phyloP scores from a whole-genome alignment of 1,140 invertebrate genomes.

The Andrena cerasifolii region DNA sequence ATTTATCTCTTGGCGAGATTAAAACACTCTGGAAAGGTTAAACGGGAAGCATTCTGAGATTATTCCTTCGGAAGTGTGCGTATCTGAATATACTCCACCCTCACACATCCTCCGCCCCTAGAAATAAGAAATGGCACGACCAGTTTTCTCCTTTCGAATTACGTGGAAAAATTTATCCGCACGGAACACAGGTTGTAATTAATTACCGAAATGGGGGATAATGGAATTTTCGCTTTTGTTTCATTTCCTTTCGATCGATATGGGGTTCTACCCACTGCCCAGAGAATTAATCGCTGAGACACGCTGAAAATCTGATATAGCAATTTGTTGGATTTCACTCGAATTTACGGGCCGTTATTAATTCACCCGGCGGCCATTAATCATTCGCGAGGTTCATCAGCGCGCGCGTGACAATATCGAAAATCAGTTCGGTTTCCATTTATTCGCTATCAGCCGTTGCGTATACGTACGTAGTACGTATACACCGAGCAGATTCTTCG shows the following conservation, averaged over 20 bases:
- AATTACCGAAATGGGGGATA: neutral
- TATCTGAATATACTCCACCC: neutral
- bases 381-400: constrained; percentile 30
- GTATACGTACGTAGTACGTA: too few species aligned
- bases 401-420: constrained; percentile 28
- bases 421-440: constrained; percentile 47
- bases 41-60: neutral
- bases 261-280: neutral
- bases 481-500: constrained; percentile 18
- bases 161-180: neutral
- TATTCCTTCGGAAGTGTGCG: neutral
- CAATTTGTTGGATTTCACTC: constrained; percentile 5
- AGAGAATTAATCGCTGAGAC: neutral
- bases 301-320: neutral
- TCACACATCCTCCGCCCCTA: too few species aligned
- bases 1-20: constrained; percentile 16
- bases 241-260: neutral
- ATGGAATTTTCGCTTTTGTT: neutral
- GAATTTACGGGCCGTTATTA: neutral
- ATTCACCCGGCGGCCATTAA: constrained; percentile 19
- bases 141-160: too few species aligned
- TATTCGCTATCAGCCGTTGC: constrained; percentile 20
- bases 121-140: too few species aligned
- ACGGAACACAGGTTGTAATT: neutral
- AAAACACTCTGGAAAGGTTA: constrained; percentile 16